Evolutionary conservation across 2,113 vertebrate genomes (phyloP), one percentile per base, ranked within the genome.

Genomic region (Pseudopodoces humilis): DNA sequence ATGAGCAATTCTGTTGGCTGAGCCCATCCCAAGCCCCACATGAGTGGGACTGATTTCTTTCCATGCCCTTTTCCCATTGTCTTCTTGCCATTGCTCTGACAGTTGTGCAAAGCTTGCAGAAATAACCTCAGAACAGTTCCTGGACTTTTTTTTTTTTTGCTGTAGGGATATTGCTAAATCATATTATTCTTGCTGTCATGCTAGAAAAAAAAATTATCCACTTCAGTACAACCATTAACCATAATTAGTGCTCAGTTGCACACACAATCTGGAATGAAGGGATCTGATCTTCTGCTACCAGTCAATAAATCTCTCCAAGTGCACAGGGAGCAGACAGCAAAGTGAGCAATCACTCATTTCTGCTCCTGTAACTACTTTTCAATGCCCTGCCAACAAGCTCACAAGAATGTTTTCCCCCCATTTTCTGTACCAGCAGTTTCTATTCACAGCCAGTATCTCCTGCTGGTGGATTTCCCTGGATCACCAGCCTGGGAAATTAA

Each of bases 181-280:
- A 23, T 84, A 92, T 92, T 94, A 92, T 95, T 94, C 84, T 89
- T 64, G 84, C 69, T 93, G 96, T 95, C 90, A 76, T 56, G 30
- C 44, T 91, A 53, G 65, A 52, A 91, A 92, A 83, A 90, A 83
- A 47, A 77, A 55, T 11, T 25, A 91, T 64, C 65, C 65, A 76
- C 84, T 95, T 96, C 93, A 71, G 70, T 82, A 89, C 62, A 90
- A 68, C 81, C 82, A 89, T 96, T 94, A 95, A 91, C 90, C 35
- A 67, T 82, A 95, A 94, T 95, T 96, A 96, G 92, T 39, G 78
- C 65, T 95, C 84, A 68, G 58, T 52, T 64, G 53, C 87, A 92
- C 69, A 78, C 86, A 64, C 31, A 70, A 10, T 90, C 41, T 78
- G 87, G 74, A 84, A 77, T 6, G 5, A 47, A 46, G 39, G 65